Evolutionary conservation across 2,888 invertebrate genomes (phyloP).

Genomic region (Oeneis ivallda): DNA sequence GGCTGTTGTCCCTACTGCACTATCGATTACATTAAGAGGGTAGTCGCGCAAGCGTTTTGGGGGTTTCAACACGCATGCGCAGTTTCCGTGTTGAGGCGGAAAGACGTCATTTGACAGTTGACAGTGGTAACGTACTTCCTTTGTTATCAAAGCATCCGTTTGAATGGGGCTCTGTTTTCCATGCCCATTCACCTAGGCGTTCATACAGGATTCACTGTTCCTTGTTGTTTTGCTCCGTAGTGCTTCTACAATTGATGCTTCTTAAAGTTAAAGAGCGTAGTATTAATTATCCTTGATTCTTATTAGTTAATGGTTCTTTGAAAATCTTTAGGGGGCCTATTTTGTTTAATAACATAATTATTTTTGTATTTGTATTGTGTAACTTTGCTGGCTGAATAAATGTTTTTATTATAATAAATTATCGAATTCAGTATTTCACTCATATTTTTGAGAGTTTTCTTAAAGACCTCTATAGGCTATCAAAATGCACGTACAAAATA

Average conservation of each 20-base stretch:
- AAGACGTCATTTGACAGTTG: slow-evolving; percentile 73
- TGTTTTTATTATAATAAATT: too few species aligned
- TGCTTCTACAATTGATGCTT: neutral
- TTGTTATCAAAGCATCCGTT: slow-evolving; percentile 39
- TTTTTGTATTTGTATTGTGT: too few species aligned
- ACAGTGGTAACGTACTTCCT: slow-evolving; percentile 45
- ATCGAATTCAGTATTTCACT: neutral
- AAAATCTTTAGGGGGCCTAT: too few species aligned
- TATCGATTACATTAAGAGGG: slow-evolving; percentile 67
- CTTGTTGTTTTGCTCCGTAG: neutral
- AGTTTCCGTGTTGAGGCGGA: slow-evolving; percentile 47
- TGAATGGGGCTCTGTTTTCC: slow-evolving; percentile 11
- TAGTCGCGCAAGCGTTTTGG: slow-evolving; percentile 60
- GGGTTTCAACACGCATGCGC: slow-evolving; percentile 42
- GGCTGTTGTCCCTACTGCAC: slow-evolving; percentile 73
- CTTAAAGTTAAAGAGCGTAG: too few species aligned
- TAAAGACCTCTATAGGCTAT: too few species aligned
- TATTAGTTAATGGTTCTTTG: too few species aligned
- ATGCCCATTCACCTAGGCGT: slow-evolving; percentile 8
- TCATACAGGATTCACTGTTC: neutral
- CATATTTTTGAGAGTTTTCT: neutral
- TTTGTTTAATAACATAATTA: too few species aligned
- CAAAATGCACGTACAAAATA: too few species aligned
- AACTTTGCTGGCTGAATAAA: too few species aligned
- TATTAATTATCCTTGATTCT: neutral